Percentiles rank a stretch among this genome's conserved stretches.
phyloP scores from a whole-genome alignment of 1,140 invertebrate species.

The Hylyphantes graminicola region DNA sequence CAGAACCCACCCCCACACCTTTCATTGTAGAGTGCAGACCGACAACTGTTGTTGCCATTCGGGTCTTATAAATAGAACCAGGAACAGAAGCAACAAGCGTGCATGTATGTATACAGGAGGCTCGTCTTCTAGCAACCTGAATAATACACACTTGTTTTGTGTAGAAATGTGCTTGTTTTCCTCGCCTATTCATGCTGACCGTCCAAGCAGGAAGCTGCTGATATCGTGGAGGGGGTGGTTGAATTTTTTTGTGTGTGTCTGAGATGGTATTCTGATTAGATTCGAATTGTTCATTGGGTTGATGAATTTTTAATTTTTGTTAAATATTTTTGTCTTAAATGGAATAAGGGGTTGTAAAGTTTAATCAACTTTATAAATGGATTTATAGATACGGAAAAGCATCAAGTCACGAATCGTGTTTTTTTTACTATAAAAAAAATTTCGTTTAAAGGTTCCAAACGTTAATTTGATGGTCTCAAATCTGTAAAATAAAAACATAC shows the following conservation, averaged over 20 bases:
- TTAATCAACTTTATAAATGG: too few relatives aligned
- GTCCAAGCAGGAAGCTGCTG: slow-evolving; percentile 21
- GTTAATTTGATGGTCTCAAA: too few relatives aligned
- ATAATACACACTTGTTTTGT: neutral
- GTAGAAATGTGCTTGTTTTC: neutral
- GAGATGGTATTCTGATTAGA: neutral
- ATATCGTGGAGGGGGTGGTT: neutral
- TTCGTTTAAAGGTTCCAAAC: too few relatives aligned
- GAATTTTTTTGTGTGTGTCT: neutral
- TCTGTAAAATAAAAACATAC: too few relatives aligned
- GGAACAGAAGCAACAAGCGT: slow-evolving; percentile 9
- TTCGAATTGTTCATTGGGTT: neutral
- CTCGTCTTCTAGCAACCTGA: neutral
- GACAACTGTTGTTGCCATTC: neutral
- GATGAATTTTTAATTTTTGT: too few relatives aligned
- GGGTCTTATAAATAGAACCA: slow-evolving; percentile 33
- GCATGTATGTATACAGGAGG: neutral
- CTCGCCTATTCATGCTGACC: slow-evolving; percentile 12
- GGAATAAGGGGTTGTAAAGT: too few relatives aligned
- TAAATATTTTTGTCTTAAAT: too few relatives aligned
- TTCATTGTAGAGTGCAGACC: neutral
- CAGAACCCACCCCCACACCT: slow-evolving; percentile 20
- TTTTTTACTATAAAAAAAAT: too few relatives aligned
- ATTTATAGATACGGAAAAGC: too few relatives aligned
- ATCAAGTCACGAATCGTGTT: too few relatives aligned